Conservation (phyloP, 2,113 vertebrate genomes). For the Caracal caracal region DNA sequence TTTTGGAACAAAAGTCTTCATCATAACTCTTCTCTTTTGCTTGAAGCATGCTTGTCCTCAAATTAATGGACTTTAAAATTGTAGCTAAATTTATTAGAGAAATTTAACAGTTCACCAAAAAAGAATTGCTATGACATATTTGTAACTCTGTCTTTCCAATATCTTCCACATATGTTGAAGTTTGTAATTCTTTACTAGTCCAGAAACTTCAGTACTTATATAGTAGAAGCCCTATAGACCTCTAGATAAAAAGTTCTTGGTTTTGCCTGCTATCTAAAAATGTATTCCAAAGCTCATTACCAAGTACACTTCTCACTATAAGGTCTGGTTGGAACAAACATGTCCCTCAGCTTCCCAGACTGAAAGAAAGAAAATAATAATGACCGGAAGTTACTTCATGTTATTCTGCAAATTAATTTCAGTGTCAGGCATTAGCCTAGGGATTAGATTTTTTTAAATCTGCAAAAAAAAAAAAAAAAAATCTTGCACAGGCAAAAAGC, state of each 20-base stretch:
- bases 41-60: neutral
- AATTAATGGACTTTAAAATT: neutral
- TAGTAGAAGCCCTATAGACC: neutral
- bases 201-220: neutral
- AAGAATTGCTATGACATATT: neutral
- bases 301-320: neutral
- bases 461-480: neutral
- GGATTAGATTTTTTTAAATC: neutral
- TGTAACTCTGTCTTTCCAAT: neutral
- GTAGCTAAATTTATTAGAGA: neutral
- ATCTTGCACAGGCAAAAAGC: neutral
- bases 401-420: conserved; percentile 24
- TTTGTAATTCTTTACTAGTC: neutral
- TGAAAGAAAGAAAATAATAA: neutral
- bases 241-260: neutral
- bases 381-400: conserved; percentile 1
- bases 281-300: neutral
- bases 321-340: neutral
- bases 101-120: neutral
- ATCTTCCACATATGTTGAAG: neutral
- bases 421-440: neutral
- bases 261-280: neutral
- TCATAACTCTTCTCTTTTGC: neutral
- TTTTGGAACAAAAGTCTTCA: neutral
- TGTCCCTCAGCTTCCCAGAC: neutral